Conservation (phyloP, 2,797 vertebrate species). For the Euthynnus affinis region DNA sequence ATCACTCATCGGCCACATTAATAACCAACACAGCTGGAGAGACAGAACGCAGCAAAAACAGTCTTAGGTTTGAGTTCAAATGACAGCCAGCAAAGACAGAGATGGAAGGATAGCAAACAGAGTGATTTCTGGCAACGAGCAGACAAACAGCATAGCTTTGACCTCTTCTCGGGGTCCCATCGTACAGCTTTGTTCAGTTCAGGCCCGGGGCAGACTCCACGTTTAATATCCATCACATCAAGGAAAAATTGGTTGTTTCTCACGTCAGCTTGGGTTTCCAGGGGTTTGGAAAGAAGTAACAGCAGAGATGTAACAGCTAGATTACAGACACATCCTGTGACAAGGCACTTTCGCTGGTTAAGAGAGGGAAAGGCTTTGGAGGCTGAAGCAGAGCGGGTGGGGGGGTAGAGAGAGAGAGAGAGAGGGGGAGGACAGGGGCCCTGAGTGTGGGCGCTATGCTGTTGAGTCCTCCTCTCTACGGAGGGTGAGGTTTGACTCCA, state of each 20-base stretch:
- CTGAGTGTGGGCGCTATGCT: constrained; percentile 45
- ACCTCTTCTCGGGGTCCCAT: constrained; percentile 51
- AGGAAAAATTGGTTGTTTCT: constrained; percentile 28
- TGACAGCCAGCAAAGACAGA: constrained; percentile 60
- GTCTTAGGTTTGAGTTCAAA: constrained; percentile 73
- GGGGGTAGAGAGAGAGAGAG: background rate
- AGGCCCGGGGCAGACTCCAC: constrained; percentile 22
- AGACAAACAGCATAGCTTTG: constrained; percentile 61
- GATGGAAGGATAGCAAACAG: constrained; percentile 11
- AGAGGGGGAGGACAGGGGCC: constrained; percentile 22
- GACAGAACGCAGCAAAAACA: constrained; percentile 50
- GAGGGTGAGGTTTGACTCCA: constrained; percentile 53
- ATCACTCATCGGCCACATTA: constrained; percentile 64
- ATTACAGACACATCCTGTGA: constrained; percentile 66
- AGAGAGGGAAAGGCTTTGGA: constrained; percentile 41
- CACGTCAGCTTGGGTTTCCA: constrained; percentile 26
- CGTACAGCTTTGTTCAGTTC: constrained; percentile 30
- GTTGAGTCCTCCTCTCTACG: constrained; percentile 47
- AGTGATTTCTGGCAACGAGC: constrained; percentile 53
- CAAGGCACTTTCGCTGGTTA: constrained; percentile 78
- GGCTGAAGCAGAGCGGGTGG: constrained; percentile 12
- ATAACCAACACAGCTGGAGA: constrained; percentile 66
- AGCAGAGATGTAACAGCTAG: constrained; percentile 43
- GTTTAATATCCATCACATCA: constrained; percentile 11
- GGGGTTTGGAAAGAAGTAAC: constrained; percentile 37